Evolutionary conservation across 2,797 vertebrate species (phyloP).

Genomic region (Helicolenus hilgendorfi): DNA sequence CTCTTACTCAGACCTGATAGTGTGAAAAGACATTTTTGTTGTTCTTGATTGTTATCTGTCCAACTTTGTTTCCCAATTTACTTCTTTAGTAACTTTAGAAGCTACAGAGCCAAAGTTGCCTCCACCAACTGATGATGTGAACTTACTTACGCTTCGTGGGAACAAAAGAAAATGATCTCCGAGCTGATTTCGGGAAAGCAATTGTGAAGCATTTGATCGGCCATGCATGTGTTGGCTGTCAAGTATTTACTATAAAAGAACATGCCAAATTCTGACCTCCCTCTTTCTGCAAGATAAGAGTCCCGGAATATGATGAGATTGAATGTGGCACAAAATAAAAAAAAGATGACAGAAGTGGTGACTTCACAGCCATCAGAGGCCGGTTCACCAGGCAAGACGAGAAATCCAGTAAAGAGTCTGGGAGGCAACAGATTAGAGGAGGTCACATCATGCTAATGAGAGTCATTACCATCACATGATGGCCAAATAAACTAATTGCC

Average conservation of each 20-base stretch:
- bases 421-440: conserved; percentile 84
- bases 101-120: conserved; percentile 26
- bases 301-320: conserved; percentile 25
- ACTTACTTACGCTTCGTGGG: conserved; percentile 25
- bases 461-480: conserved; percentile 90
- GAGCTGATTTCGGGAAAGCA: conserved; percentile 44
- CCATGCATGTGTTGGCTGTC: conserved; percentile 38
- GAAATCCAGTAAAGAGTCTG: conserved; percentile 72
- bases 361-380: conserved; percentile 75
- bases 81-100: conserved; percentile 39
- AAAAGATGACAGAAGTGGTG: conserved; percentile 32
- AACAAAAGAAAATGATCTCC: conserved; percentile 48
- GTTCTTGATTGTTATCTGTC: conserved; percentile 58
- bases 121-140: conserved; percentile 28
- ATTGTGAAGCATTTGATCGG: conserved; percentile 54
- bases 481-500: conserved; percentile 90
- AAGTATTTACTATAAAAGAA: conserved; percentile 49
- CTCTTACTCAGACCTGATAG: conserved; percentile 76
- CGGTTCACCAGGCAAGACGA: conserved; percentile 56
- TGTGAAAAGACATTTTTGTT: conserved; percentile 73
- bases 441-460: conserved; percentile 89
- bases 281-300: conserved; percentile 68
- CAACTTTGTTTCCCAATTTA: conserved; percentile 74
- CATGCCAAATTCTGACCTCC: conserved; percentile 32
- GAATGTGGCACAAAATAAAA: conserved; percentile 26